Conservation (phyloP, 2,888 invertebrate species). For the Adineta ricciae region DNA sequence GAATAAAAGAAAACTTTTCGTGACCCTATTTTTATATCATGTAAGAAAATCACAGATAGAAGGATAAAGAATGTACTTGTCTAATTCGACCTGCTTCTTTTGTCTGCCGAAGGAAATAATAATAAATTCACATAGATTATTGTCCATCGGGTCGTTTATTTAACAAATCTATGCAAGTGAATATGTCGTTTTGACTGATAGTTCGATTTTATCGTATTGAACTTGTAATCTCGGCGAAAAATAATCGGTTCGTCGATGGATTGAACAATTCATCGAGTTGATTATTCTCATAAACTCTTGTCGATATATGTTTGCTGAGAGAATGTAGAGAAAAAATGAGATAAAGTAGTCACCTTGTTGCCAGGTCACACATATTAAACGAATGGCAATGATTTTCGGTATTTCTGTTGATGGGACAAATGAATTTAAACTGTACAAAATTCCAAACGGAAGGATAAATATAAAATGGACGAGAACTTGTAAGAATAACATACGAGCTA, state of each 20-base stretch:
- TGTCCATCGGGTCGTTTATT: too few relatives aligned
- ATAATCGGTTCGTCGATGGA: not conserved
- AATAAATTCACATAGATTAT: too few relatives aligned
- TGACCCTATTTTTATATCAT: too few relatives aligned
- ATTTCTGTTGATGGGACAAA: not conserved
- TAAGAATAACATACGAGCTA: not conserved
- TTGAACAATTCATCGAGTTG: not conserved
- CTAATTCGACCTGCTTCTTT: too few relatives aligned
- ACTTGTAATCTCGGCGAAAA: not conserved
- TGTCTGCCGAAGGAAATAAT: too few relatives aligned
- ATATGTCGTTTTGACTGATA: too few relatives aligned
- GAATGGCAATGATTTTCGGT: not conserved
- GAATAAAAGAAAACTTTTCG: too few relatives aligned
- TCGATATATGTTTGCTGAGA: not conserved
- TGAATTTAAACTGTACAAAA: not conserved
- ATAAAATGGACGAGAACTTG: not conserved
- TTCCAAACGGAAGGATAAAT: not conserved
- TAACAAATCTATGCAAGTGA: too few relatives aligned
- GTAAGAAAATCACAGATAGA: too few relatives aligned
- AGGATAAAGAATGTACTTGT: too few relatives aligned
- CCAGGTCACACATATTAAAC: not conserved
- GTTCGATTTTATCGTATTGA: too few relatives aligned
- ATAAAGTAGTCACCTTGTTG: not conserved
- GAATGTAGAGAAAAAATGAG: not conserved
- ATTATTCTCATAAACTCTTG: not conserved